Conservation (phyloP, 2,888 invertebrate genomes). For the Cryptus viduatorius region DNA sequence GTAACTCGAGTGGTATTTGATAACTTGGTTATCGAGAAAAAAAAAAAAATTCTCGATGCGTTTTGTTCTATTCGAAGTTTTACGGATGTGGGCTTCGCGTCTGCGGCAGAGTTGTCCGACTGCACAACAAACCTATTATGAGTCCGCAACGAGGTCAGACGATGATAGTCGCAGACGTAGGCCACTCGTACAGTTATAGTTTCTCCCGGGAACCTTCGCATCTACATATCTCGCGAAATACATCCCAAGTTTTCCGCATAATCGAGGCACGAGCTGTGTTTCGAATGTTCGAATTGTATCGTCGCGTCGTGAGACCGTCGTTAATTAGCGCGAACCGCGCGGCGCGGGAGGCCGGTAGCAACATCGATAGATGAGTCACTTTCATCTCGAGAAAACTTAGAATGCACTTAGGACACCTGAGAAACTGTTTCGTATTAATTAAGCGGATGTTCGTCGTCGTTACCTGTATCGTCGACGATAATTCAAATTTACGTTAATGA, state of each 20-base stretch:
- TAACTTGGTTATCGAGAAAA: constrained; percentile 2
- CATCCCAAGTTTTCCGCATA: neutral
- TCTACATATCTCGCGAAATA: neutral
- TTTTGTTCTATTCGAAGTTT: neutral
- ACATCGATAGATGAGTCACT: too few species aligned
- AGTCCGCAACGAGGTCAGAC: constrained; percentile 49
- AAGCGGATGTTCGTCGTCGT: constrained; percentile 23
- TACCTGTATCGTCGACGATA: neutral
- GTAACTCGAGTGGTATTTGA: constrained; percentile 12
- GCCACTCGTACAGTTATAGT: neutral
- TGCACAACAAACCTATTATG: constrained; percentile 49
- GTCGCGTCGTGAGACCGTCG: too few species aligned
- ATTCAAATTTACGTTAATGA: constrained; percentile 25
- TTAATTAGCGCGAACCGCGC: too few species aligned
- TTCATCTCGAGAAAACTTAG: too few species aligned
- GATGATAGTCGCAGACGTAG: constrained; percentile 27
- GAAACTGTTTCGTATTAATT: constrained; percentile 47
- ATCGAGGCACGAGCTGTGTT: too few species aligned
- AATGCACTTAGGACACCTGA: neutral
- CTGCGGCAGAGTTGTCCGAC: neutral
- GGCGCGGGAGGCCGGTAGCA: too few species aligned
- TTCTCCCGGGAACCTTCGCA: too few species aligned
- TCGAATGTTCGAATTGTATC: too few species aligned
- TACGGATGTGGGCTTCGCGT: neutral
- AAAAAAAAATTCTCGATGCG: neutral